These are phyloP conservation scores for Falcaria lacertinaria DNA, from an alignment of 2,888 invertebrate genomes.

Conservation along the genomic window DNA sequence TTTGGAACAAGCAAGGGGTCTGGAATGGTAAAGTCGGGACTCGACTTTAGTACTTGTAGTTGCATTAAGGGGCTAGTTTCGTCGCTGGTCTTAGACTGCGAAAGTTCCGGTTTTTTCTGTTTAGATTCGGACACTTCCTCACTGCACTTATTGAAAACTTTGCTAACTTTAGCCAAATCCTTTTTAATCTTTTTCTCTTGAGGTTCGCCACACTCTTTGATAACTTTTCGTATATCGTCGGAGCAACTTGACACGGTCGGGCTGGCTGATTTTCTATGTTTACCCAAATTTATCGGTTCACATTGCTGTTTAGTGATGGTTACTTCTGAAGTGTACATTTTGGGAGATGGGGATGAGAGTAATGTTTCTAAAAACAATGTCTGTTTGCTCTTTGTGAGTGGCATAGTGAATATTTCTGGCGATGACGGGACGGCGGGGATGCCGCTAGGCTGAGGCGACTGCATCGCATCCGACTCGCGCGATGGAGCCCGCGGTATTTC, in stretches of 20 bases:
- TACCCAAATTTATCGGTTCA: conserved; percentile 85
- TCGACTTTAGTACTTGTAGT: conserved; percentile 83
- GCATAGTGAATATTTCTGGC: conserved; percentile 82
- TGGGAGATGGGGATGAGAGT: conserved; percentile 79
- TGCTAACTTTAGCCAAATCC: conserved; percentile 58
- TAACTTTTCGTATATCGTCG: conserved; percentile 83
- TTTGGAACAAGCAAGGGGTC: conserved; percentile 91
- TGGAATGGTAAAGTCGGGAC: conserved; percentile 85
- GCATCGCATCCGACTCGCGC: conserved; percentile 85
- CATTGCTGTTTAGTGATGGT: conserved; percentile 79
- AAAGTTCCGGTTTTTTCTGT: conserved; percentile 44
- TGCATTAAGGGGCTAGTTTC: conserved; percentile 85
- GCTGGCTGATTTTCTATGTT: conserved; percentile 83
- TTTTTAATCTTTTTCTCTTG: conserved; percentile 62
- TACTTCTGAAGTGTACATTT: conserved; percentile 79
- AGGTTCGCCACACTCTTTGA: conserved; percentile 72
- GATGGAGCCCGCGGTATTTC: conserved; percentile 81
- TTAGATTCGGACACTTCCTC: conserved; percentile 38
- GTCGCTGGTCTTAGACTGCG: conserved; percentile 44
- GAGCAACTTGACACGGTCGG: conserved; percentile 87
- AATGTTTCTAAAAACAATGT: conserved; percentile 82
- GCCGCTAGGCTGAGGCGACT: conserved; percentile 86
- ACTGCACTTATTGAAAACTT: conserved; percentile 55
- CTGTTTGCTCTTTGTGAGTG: conserved; percentile 69
- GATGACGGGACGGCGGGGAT: conserved; percentile 85